Conservation (phyloP, 2,888 invertebrate genomes). For the Athalia cordata region DNA sequence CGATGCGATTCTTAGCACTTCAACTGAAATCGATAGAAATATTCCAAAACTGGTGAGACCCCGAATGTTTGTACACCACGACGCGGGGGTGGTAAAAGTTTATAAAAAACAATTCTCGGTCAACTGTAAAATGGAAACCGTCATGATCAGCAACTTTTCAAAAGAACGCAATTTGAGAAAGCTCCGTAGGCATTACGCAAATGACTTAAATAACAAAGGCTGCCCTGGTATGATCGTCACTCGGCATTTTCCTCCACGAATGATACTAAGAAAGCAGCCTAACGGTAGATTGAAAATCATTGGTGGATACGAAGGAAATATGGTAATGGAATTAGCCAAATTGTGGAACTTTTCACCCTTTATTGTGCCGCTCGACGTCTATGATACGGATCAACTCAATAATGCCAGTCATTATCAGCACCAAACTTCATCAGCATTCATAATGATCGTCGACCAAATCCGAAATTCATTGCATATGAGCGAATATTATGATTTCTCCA, state of each 20-base stretch:
- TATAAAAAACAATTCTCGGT: too few species aligned
- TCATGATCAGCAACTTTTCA: too few species aligned
- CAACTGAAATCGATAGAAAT: too few species aligned
- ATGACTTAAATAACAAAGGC: too few species aligned
- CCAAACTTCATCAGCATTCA: neutral
- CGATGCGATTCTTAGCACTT: too few species aligned
- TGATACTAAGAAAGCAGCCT: neutral
- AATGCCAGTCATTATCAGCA: rapidly evolving
- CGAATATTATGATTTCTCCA: neutral
- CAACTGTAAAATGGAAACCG: too few species aligned
- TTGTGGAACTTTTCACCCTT: neutral
- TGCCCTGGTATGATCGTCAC: neutral
- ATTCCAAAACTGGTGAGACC: too few species aligned
- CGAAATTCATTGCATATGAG: neutral
- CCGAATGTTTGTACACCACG: too few species aligned
- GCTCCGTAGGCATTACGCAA: too few species aligned
- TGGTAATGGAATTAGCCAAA: neutral
- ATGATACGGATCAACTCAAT: neutral
- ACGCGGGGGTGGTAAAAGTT: too few species aligned
- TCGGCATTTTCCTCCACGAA: neutral
- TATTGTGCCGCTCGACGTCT: too few species aligned
- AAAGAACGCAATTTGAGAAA: too few species aligned
- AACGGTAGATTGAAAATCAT: neutral
- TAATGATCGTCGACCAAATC: neutral
- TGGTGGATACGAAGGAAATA: neutral